These are phyloP conservation scores for Hyaena hyaena DNA, from an alignment of 2,113 vertebrate genomes.

Conservation along the genomic window DNA sequence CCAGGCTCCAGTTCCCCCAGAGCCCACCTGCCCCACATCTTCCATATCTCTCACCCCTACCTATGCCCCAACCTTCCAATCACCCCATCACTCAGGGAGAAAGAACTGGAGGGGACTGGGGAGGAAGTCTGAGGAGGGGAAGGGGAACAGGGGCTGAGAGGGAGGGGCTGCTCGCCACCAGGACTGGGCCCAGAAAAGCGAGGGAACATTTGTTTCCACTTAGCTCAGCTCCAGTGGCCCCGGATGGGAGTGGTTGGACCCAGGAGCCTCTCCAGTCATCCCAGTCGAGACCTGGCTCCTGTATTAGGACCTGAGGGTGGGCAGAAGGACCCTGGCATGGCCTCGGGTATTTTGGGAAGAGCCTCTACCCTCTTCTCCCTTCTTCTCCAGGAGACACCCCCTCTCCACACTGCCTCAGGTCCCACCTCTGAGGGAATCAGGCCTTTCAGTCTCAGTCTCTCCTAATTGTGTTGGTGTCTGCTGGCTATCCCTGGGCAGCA, in stretches of 20 bases:
- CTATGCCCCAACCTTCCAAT: background rate
- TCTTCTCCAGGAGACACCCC: background rate
- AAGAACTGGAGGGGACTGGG: background rate
- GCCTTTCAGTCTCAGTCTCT: background rate
- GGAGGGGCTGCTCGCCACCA: background rate
- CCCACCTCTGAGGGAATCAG: background rate
- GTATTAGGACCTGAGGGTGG: background rate
- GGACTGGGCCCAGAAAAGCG: background rate
- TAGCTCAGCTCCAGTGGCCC: constrained; percentile 3
- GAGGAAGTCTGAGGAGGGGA: background rate
- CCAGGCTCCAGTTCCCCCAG: background rate
- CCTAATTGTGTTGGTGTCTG: background rate
- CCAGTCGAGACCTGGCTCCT: background rate
- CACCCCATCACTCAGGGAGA: constrained; percentile 1
- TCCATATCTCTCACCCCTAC: background rate
- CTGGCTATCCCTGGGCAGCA: background rate
- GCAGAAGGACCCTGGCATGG: background rate
- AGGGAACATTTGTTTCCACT: constrained; percentile 60
- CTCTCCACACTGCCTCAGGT: background rate
- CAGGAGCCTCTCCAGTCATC: background rate
- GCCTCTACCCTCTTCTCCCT: background rate
- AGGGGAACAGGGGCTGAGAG: background rate
- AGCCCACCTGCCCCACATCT: background rate
- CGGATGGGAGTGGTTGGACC: background rate
- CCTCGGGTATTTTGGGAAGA: background rate